These are phyloP conservation scores for Haliaeetus leucogaster DNA, from an alignment of 2,113 vertebrate genomes.

Conservation along the genomic window DNA sequence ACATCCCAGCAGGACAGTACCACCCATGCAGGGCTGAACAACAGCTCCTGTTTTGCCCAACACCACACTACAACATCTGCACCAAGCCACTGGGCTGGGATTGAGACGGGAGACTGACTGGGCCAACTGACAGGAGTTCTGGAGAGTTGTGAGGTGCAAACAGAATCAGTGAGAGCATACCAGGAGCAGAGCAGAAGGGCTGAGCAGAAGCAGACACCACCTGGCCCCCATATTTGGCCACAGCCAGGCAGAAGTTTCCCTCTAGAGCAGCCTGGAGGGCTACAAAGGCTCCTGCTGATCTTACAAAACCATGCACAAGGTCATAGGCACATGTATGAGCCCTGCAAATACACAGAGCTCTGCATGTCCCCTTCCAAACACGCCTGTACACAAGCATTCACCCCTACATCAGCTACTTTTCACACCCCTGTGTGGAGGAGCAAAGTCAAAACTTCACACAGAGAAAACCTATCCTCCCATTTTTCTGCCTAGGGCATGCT, in stretches of 20 bases:
- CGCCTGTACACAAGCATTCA: neutral
- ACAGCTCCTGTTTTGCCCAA: neutral
- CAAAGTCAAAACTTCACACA: neutral
- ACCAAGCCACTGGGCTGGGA: neutral
- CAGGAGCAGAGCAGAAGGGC: neutral
- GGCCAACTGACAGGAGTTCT: neutral
- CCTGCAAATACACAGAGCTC: neutral
- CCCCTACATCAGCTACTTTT: neutral
- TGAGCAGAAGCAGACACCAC: neutral
- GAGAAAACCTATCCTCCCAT: neutral
- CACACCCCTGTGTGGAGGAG: neutral
- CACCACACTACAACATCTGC: rapidly evolving
- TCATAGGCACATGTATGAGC: neutral
- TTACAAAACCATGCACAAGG: neutral
- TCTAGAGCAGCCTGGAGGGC: neutral
- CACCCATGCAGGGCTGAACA: neutral
- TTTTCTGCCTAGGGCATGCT: neutral
- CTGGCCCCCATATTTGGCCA: neutral
- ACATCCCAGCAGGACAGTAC: neutral
- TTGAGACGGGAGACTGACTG: neutral
- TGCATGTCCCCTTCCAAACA: rapidly evolving
- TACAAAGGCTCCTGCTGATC: neutral
- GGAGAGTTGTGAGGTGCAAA: neutral
- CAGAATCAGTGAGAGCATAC: neutral
- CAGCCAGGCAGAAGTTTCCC: neutral